Base-by-base conservation (phyloP, 1,140 invertebrate species). In the Pogonomyrmex barbatus region DNA sequence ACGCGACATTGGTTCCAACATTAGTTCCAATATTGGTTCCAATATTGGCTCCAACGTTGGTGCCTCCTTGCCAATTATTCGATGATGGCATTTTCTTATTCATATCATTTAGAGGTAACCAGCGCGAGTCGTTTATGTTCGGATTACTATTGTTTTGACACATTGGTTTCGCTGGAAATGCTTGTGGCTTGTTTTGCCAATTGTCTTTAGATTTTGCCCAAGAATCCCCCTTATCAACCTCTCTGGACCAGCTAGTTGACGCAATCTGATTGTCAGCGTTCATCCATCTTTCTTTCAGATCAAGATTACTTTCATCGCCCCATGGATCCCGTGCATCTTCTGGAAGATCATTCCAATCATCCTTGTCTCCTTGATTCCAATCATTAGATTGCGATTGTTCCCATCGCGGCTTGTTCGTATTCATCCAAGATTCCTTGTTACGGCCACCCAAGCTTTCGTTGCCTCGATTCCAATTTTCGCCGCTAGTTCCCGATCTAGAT, bases 301-400 rank as follows among this genome's bases (percentile, higher is more conserved):
- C 84, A 30, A 76, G 14, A 79, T 62, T 82, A 42, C 78, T 79
- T 63, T 95, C 94, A 45, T 95, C 94, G 0, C 92, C 94, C 95
- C 95, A 95, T 33, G 95, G 95, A 90, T 95, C 95, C 79, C 91
- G 91, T 6, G 95, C 95, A 63, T 95, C 95, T 75, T 95, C 95
- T 0, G 95, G 94, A 36, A 95, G 87, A 84, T 95, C 95, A 56
- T 92, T 89, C 90, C 93, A 94, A 73, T 95, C 95, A 0, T 95
- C 94, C 75, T 93, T 94, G 30, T 90, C 24, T 78, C 86, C 60
- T 58, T 86, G 90, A 36, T 88, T 77, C 85, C 89, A 83, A 12
- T 91, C 86, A n/a, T 90, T 91, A 39, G 36, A 30, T n/a, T 77
- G n/a, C 24, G 14, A 4, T 17, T 71, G n/a, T 39, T 92, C 92